phyloP scores from a whole-genome alignment of 1,140 invertebrate genomes.

The Ips nitidus region DNA sequence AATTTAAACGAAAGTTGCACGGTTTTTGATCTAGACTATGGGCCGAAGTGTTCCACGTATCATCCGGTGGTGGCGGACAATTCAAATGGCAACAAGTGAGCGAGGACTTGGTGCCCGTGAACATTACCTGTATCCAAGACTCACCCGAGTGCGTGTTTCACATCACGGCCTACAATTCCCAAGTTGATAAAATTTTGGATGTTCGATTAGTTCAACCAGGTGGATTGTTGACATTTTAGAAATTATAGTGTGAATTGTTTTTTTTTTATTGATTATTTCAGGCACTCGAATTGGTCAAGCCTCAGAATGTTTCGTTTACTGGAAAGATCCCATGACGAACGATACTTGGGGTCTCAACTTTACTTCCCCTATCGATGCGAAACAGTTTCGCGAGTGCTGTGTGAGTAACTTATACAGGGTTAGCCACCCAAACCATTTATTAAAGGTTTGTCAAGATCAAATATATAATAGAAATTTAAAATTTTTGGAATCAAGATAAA shows the following conservation, averaged over 20 bases:
- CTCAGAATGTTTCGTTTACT: slow-evolving; percentile 97
- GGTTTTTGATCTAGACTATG: slow-evolving; percentile 70
- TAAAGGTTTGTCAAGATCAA: too few species aligned
- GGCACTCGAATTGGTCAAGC: slow-evolving; percentile 95
- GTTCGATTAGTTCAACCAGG: slow-evolving; percentile 95
- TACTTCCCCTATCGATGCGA: slow-evolving; percentile 94
- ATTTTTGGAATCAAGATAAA: background rate
- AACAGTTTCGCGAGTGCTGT: slow-evolving; percentile 95
- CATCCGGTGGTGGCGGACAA: slow-evolving; percentile 70
- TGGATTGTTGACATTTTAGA: slow-evolving; percentile 51
- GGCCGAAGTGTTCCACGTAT: slow-evolving; percentile 97
- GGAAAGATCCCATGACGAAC: slow-evolving; percentile 95
- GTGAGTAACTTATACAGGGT: slow-evolving; percentile 69
- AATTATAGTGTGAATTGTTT: background rate
- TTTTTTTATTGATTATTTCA: slow-evolving; percentile 50
- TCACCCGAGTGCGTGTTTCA: slow-evolving; percentile 95
- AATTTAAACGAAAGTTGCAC: background rate
- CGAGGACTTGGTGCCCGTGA: slow-evolving; percentile 95
- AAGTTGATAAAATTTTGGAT: slow-evolving; percentile 97
- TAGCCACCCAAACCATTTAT: background rate
- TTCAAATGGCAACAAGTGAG: slow-evolving; percentile 97
- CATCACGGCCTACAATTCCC: slow-evolving; percentile 97
- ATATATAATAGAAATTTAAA: too few species aligned
- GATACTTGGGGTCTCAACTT: slow-evolving; percentile 98
- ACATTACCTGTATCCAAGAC: slow-evolving; percentile 95